These are phyloP conservation scores for Phalacrocorax pelagicus DNA, from an alignment of 2,113 vertebrate species.

Conservation along the genomic window DNA sequence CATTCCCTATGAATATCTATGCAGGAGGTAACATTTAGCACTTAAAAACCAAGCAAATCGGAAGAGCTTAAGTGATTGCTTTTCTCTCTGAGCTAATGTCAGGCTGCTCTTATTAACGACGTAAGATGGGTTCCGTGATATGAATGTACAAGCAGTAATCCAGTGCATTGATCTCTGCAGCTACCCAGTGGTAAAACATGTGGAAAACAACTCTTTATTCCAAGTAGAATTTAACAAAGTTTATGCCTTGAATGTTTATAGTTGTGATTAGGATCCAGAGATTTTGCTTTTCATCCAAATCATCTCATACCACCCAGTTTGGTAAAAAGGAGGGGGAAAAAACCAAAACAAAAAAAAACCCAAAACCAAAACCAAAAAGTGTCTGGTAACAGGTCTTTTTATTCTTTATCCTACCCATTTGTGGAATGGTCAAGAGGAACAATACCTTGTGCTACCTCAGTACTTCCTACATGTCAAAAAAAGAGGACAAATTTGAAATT, in stretches of 20 bases:
- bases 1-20: slow-evolving; percentile 33
- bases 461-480: background rate
- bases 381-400: background rate
- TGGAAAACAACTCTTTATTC: background rate
- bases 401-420: background rate
- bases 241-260: background rate
- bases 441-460: background rate
- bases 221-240: background rate
- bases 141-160: slow-evolving; percentile 25
- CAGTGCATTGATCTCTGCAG: slow-evolving; percentile 31
- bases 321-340: background rate
- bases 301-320: background rate
- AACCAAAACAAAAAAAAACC: too few relatives aligned
- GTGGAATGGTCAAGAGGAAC: background rate
- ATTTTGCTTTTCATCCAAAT: background rate
- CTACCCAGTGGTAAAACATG: slow-evolving; percentile 5
- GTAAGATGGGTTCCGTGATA: slow-evolving; percentile 47
- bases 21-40: slow-evolving; percentile 41
- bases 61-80: slow-evolving; percentile 52
- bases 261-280: background rate
- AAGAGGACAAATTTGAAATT: background rate
- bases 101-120: slow-evolving; percentile 47
- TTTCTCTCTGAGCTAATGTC: slow-evolving; percentile 59
- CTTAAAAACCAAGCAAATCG: slow-evolving; percentile 57
- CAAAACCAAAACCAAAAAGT: background rate